phyloP scores from a whole-genome alignment of 2,888 invertebrate genomes.

The Norana najaformis region DNA sequence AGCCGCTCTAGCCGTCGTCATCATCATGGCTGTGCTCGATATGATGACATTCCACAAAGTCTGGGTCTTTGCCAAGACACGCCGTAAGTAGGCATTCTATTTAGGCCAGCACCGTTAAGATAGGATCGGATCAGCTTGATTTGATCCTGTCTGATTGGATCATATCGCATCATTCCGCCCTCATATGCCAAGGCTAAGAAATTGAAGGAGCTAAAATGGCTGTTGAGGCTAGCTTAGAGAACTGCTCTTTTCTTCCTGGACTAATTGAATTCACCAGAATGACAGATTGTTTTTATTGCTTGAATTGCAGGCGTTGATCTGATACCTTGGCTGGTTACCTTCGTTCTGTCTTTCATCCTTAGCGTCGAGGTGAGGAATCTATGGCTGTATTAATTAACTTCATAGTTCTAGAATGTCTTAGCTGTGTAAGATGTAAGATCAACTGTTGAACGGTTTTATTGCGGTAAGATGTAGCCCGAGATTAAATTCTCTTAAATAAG shows the following conservation, averaged over 20 bases:
- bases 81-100: constrained; percentile 32
- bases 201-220: neutral
- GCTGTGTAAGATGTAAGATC: too few species aligned
- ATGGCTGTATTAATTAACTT: neutral
- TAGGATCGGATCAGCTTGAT: neutral
- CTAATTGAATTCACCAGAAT: neutral
- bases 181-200: too few species aligned
- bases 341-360: constrained; percentile 79
- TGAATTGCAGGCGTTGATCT: constrained; percentile 76
- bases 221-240: too few species aligned
- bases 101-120: neutral
- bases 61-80: constrained; percentile 39
- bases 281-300: neutral
- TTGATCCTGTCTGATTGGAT: neutral
- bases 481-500: too few species aligned
- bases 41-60: constrained; percentile 52
- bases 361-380: constrained; percentile 70
- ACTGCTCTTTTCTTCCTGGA: neutral
- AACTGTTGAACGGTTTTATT: too few species aligned
- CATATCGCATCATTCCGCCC: too few species aligned
- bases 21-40: constrained; percentile 82
- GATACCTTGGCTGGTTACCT: constrained; percentile 82
- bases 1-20: constrained; percentile 82
- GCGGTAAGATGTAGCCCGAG: too few species aligned
- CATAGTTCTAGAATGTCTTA: too few species aligned